These are phyloP conservation scores for Fulmarus glacialis DNA, from an alignment of 2,113 vertebrate genomes.

Conservation along the genomic window DNA sequence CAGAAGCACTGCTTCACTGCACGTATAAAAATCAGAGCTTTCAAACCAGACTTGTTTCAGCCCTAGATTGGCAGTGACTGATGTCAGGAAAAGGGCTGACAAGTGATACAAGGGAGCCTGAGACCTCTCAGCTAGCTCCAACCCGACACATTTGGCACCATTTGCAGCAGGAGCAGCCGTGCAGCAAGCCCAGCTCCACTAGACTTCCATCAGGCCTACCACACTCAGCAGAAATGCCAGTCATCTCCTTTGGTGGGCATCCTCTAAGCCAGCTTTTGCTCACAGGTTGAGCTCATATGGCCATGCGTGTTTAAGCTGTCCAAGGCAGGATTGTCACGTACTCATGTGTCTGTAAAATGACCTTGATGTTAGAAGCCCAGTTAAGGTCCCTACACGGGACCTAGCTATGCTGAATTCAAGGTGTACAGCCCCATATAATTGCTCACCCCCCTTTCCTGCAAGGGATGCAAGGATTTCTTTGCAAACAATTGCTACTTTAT, in stretches of 20 bases:
- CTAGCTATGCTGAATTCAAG: background rate
- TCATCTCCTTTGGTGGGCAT: background rate
- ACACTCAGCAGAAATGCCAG: background rate
- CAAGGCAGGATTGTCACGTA: background rate
- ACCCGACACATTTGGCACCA: background rate
- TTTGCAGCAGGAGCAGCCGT: background rate
- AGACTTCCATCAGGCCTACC: background rate
- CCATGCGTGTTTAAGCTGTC: accelerated
- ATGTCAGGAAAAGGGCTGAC: background rate
- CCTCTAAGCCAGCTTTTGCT: background rate
- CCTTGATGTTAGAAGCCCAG: background rate
- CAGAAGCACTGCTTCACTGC: background rate
- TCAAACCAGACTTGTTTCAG: background rate
- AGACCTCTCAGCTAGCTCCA: background rate
- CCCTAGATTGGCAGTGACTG: background rate
- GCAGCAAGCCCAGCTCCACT: background rate
- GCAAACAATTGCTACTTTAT: background rate
- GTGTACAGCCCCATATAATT: background rate
- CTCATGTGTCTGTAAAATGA: accelerated
- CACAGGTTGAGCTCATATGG: background rate
- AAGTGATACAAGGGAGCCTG: background rate
- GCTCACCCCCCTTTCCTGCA: background rate
- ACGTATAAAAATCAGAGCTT: background rate
- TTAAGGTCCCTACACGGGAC: accelerated
- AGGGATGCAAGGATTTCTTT: background rate